Conservation (phyloP, 2,797 vertebrate species). For the Chelon labrosus region DNA sequence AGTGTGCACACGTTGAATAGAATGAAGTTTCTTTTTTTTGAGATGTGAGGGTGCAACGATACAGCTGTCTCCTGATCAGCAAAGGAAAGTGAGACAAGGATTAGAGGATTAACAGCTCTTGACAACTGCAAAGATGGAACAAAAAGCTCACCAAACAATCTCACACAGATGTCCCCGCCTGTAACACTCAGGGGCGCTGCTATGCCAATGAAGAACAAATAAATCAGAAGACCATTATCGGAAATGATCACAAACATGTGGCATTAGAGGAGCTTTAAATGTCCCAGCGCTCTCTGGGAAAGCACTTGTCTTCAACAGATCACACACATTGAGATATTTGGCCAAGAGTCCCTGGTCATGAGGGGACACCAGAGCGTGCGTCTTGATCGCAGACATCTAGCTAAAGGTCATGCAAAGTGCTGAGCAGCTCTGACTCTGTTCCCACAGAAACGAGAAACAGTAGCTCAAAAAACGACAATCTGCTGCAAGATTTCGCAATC, state of each 20-base stretch:
- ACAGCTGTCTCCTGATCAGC: conserved; percentile 22
- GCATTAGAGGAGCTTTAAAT: conserved; percentile 24
- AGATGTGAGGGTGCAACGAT: neutral
- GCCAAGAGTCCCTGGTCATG: conserved; percentile 14
- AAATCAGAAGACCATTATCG: neutral
- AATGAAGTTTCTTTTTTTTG: neutral
- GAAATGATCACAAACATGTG: conserved; percentile 14
- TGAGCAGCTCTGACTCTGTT: conserved; percentile 26
- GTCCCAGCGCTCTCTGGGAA: conserved; percentile 56
- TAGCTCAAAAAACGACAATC: conserved; percentile 19
- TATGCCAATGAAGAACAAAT: conserved; percentile 1
- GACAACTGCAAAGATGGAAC: conserved; percentile 28
- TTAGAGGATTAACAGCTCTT: conserved; percentile 8
- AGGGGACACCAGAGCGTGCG: conserved; percentile 22
- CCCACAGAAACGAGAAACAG: conserved; percentile 51
- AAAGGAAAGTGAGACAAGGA: neutral
- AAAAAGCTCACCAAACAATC: neutral
- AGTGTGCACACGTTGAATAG: neutral
- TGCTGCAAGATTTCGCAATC: neutral
- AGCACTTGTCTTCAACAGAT: conserved; percentile 45
- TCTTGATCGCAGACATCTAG: conserved; percentile 28
- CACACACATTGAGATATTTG: conserved; percentile 28
- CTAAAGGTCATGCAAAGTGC: conserved; percentile 42
- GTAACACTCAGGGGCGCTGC: neutral
- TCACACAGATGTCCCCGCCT: neutral